These are phyloP conservation scores for Danaus melanippus DNA, from an alignment of 1,140 invertebrate species.

Conservation along the genomic window DNA sequence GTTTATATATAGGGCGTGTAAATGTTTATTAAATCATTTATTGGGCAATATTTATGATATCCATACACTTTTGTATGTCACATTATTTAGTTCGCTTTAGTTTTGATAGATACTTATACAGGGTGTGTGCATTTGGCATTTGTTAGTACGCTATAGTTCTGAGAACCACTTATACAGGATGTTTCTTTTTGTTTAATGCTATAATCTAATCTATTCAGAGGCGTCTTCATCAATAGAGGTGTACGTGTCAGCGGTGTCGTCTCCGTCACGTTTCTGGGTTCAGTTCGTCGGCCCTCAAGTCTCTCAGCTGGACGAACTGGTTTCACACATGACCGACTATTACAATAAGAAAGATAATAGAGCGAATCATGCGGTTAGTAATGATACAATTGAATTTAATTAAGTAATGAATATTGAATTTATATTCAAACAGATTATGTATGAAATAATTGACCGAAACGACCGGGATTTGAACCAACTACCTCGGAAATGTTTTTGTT, in stretches of 20 bases:
- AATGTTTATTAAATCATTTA: too few species aligned
- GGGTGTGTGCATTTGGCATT: background rate
- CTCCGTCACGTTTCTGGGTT: conserved; percentile 87
- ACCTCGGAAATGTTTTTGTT: too few species aligned
- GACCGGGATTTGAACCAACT: too few species aligned
- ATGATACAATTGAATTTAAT: background rate
- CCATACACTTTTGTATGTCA: background rate
- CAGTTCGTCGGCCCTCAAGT: conserved; percentile 82
- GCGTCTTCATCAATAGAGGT: conserved; percentile 78
- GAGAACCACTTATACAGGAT: too few species aligned
- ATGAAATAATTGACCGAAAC: too few species aligned
- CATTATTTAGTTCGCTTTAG: background rate
- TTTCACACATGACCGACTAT: conserved; percentile 84
- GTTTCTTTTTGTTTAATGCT: background rate
- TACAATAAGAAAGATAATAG: conserved; percentile 78
- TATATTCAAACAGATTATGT: too few species aligned
- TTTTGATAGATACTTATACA: background rate
- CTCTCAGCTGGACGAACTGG: conserved; percentile 80
- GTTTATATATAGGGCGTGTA: too few species aligned
- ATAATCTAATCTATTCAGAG: conserved; percentile 24
- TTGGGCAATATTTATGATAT: too few species aligned
- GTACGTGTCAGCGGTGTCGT: conserved; percentile 85
- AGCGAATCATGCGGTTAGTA: conserved; percentile 71
- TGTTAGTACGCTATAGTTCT: background rate
- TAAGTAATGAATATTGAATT: too few species aligned